Conservation (phyloP, 2,113 vertebrate species). For the Seriola aureovittata region DNA sequence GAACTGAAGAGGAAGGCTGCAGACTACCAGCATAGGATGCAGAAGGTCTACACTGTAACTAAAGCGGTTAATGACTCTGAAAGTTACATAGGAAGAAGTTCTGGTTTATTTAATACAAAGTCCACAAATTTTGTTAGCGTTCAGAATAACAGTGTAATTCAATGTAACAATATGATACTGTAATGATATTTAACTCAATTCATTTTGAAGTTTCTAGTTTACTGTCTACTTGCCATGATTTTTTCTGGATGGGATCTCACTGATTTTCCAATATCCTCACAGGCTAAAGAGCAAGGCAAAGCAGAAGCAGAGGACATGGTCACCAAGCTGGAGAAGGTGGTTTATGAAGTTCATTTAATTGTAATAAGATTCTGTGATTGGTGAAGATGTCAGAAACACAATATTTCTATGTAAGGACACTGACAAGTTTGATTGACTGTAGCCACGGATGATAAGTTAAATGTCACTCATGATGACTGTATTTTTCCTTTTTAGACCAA, state of each 20-base stretch:
- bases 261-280: constrained; percentile 51
- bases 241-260: background rate
- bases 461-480: background rate
- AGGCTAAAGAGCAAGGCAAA: constrained; percentile 97
- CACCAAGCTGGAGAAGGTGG: constrained; percentile 94
- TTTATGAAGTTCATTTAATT: background rate
- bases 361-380: background rate
- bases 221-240: background rate
- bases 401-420: background rate
- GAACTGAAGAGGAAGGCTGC: constrained; percentile 95
- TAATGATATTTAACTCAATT: background rate
- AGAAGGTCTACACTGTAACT: constrained; percentile 87
- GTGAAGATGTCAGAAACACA: background rate
- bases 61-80: constrained; percentile 9
- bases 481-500: constrained; percentile 86
- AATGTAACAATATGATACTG: background rate
- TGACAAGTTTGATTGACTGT: background rate
- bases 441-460: background rate
- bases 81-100: background rate
- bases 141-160: background rate
- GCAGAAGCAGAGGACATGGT: constrained; percentile 92
- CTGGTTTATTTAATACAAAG: background rate
- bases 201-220: background rate
- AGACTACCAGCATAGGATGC: constrained; percentile 94
- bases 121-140: background rate